A percentile compares a stretch with the other conserved stretches of the same genome.
These are phyloP conservation scores for Luperina testacea DNA, from an alignment of 2,888 invertebrate genomes.

Conservation along the genomic window DNA sequence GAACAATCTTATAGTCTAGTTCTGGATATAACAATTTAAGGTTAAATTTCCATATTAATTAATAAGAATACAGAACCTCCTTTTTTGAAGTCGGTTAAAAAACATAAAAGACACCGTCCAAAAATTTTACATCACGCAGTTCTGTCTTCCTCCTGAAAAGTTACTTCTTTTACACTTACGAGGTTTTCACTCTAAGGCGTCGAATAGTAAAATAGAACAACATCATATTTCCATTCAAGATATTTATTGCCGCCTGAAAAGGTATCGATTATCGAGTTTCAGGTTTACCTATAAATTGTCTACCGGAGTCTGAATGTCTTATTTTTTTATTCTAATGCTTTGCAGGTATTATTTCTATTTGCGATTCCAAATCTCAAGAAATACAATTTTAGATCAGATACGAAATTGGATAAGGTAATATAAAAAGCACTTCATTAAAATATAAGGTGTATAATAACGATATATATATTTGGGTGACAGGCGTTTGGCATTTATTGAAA, in stretches of 20 bases:
- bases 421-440: slow-evolving; percentile 61
- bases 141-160: too few relatives aligned
- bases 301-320: not conserved
- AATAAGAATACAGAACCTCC: too few relatives aligned
- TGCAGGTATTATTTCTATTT: slow-evolving; percentile 13
- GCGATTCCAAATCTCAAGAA: not conserved
- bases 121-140: too few relatives aligned
- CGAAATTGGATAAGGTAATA: slow-evolving; percentile 41
- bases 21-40: too few relatives aligned
- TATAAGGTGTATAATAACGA: slow-evolving; percentile 58
- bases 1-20: too few relatives aligned
- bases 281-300: slow-evolving; percentile 3
- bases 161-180: too few relatives aligned
- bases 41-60: too few relatives aligned
- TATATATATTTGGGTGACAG: slow-evolving; percentile 61
- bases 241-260: not conserved
- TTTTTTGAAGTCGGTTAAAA: too few relatives aligned
- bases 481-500: slow-evolving; percentile 70
- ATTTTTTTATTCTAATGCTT: slow-evolving; percentile 8
- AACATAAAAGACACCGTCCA: too few relatives aligned
- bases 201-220: not conserved
- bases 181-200: too few relatives aligned
- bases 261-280: slow-evolving; percentile 1
- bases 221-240: slow-evolving; percentile 11
- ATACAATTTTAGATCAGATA: slow-evolving; percentile 29